phyloP scores from a whole-genome alignment of 2,113 vertebrate species.

The Colossoma macropomum region DNA sequence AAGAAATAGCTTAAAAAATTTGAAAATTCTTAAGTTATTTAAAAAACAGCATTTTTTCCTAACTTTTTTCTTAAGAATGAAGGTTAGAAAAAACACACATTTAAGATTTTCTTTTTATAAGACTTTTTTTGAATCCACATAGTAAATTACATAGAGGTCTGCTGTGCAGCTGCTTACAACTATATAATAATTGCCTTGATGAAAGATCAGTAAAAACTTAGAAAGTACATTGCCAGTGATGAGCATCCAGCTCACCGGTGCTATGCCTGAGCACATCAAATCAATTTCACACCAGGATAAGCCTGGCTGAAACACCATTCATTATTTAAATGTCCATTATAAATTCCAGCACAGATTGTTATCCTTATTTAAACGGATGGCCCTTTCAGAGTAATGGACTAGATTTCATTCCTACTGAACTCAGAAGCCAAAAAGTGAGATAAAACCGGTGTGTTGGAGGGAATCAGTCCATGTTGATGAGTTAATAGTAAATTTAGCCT shows the following conservation, averaged over 20 bases:
- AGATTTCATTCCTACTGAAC: conserved; percentile 52
- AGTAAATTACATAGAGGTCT: neutral
- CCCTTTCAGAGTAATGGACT: conserved; percentile 60
- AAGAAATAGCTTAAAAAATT: too few relatives aligned
- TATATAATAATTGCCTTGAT: conserved; percentile 36
- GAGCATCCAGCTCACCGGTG: conserved; percentile 41
- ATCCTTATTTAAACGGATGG: conserved; percentile 70
- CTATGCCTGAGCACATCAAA: conserved; percentile 53
- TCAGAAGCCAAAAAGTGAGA: conserved; percentile 17
- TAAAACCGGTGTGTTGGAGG: neutral
- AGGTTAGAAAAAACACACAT: too few relatives aligned
- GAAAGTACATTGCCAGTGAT: neutral
- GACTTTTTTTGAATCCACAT: too few relatives aligned
- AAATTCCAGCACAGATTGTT: conserved; percentile 61
- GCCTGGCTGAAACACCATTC: conserved; percentile 58
- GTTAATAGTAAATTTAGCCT: neutral
- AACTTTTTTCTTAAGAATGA: too few relatives aligned
- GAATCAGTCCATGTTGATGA: neutral
- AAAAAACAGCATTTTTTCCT: too few relatives aligned
- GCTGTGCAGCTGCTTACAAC: neutral
- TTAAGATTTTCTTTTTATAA: too few relatives aligned
- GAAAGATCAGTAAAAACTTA: conserved; percentile 53
- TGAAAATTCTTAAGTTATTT: too few relatives aligned
- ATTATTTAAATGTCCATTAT: conserved; percentile 67
- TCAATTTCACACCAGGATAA: conserved; percentile 55